phyloP scores from a whole-genome alignment of 2,797 vertebrate genomes.

The Acanthurus lineatus region DNA sequence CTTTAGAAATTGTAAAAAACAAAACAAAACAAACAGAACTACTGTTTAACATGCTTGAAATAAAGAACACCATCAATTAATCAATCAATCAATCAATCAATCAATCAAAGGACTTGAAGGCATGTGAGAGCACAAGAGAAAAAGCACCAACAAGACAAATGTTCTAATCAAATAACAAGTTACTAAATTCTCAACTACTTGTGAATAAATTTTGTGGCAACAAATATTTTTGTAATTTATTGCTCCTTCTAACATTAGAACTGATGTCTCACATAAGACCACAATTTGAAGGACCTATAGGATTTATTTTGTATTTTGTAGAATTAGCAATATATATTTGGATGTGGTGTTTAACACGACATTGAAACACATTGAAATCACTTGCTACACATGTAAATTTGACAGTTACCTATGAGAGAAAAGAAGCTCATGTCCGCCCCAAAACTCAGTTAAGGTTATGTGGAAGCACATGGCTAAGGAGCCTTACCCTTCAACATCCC shows the following conservation, averaged over 20 bases:
- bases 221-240: neutral
- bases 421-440: neutral
- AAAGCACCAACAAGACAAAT: neutral
- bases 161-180: neutral
- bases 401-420: neutral
- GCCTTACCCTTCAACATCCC: too few relatives aligned
- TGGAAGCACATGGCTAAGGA: too few relatives aligned
- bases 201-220: neutral
- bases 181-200: neutral
- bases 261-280: neutral
- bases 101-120: neutral
- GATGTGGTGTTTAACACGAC: too few relatives aligned
- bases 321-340: too few relatives aligned
- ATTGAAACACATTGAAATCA: too few relatives aligned
- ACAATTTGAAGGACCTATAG: neutral
- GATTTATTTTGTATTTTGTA: neutral
- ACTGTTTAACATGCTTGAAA: too few relatives aligned
- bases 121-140: neutral
- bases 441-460: too few relatives aligned
- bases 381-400: neutral
- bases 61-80: neutral
- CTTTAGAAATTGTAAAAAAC: neutral
- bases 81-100: neutral
- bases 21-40: too few relatives aligned
- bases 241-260: slow-evolving; percentile 5